These are phyloP conservation scores for Coptodon rendalli DNA, from an alignment of 2,113 vertebrate genomes.

Conservation along the genomic window DNA sequence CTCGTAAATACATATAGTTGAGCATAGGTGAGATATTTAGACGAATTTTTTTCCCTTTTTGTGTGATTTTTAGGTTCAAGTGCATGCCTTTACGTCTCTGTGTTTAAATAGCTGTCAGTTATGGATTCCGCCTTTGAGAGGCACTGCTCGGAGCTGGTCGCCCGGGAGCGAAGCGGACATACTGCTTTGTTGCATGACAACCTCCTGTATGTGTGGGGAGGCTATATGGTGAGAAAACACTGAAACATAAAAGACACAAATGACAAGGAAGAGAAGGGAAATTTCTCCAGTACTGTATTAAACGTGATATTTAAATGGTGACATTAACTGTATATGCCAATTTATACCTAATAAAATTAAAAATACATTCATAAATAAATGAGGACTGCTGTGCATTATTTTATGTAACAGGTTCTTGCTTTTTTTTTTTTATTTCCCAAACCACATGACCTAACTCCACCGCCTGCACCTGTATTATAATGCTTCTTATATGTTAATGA, in stretches of 20 bases:
- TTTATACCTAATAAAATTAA: neutral
- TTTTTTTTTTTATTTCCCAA: neutral
- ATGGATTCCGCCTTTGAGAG: slow-evolving; percentile 54
- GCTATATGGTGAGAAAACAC: slow-evolving; percentile 84
- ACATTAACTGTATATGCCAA: neutral
- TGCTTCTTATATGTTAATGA: neutral
- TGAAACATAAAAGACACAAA: neutral
- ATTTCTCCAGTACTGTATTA: neutral
- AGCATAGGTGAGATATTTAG: neutral
- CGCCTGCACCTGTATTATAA: neutral
- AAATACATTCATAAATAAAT: neutral
- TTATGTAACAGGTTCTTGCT: neutral
- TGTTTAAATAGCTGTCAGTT: neutral
- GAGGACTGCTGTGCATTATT: neutral
- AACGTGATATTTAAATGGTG: neutral
- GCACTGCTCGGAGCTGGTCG: slow-evolving; percentile 74
- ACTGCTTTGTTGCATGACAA: slow-evolving; percentile 82
- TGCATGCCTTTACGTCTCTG: neutral
- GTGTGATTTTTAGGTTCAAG: neutral
- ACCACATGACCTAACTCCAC: neutral
- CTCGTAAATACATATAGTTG: neutral
- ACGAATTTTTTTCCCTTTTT: neutral
- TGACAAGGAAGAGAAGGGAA: neutral
- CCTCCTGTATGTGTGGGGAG: slow-evolving; percentile 89
- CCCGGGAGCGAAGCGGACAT: slow-evolving; percentile 90